Evolutionary conservation across 2,888 invertebrate species (phyloP).

Genomic region (Peribatodes rhomboidaria): DNA sequence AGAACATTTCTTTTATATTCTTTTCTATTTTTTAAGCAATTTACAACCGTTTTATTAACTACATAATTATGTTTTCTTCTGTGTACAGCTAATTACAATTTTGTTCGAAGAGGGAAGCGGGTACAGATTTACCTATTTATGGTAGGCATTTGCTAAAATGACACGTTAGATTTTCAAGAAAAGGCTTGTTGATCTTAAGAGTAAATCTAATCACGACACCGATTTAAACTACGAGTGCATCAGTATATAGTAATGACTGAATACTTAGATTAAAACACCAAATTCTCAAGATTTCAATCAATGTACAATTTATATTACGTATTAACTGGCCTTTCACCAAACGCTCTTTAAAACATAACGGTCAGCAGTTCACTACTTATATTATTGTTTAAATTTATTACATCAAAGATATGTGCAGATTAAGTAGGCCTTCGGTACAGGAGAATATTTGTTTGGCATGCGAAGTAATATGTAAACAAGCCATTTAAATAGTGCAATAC

Average conservation of each 20-base stretch:
- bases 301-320: slow-evolving; percentile 8
- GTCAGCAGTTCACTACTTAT: neutral
- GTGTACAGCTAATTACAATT: slow-evolving; percentile 47
- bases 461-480: slow-evolving; percentile 23
- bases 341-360: neutral
- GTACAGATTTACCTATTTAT: neutral
- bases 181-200: slow-evolving; percentile 11
- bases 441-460: slow-evolving; percentile 22
- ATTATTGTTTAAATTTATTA: slow-evolving; percentile 19
- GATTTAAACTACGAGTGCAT: slow-evolving; percentile 9
- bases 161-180: neutral
- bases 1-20: slow-evolving; percentile 50
- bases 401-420: slow-evolving; percentile 30
- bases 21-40: slow-evolving; percentile 65
- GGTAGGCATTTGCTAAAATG: neutral
- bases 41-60: slow-evolving; percentile 63
- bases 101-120: slow-evolving; percentile 33
- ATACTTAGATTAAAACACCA: slow-evolving; percentile 5
- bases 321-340: slow-evolving; percentile 16
- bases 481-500: slow-evolving; percentile 49
- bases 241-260: slow-evolving; percentile 3
- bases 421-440: slow-evolving; percentile 29
- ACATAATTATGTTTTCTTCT: slow-evolving; percentile 53
- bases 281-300: slow-evolving; percentile 18
- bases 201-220: slow-evolving; percentile 11